These are phyloP conservation scores for Clavelina lepadiformis DNA, from an alignment of 23 tunicate genomes.

Conservation along the genomic window DNA sequence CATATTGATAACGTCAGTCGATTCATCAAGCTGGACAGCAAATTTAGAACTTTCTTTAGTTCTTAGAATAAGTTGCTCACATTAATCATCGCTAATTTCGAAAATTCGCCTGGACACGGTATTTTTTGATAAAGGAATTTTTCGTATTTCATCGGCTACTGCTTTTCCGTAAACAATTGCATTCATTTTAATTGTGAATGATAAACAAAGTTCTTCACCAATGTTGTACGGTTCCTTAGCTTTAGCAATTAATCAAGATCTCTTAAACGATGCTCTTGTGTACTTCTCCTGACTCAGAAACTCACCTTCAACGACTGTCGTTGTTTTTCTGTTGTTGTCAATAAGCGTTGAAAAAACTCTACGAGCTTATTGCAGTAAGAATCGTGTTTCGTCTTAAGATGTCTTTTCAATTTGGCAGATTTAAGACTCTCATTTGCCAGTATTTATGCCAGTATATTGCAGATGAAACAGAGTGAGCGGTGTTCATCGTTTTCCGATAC, in stretches of 20 bases:
- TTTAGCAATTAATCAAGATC: slow-evolving; percentile 45
- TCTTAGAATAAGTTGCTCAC: slow-evolving; percentile 56
- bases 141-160: slow-evolving; percentile 43
- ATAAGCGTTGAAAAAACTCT: slow-evolving; percentile 29
- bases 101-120: slow-evolving; percentile 44
- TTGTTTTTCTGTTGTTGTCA: slow-evolving; percentile 35
- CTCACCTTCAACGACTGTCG: slow-evolving; percentile 7
- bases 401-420: slow-evolving; percentile 51
- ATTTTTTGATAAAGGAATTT: slow-evolving; percentile 42
- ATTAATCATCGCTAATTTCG: slow-evolving; percentile 34
- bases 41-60: slow-evolving; percentile 40
- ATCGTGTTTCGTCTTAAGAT: slow-evolving; percentile 49
- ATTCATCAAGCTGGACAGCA: slow-evolving; percentile 50
- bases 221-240: slow-evolving; percentile 44
- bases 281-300: slow-evolving; percentile 22
- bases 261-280: slow-evolving; percentile 52
- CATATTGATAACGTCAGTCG: slow-evolving; percentile 26
- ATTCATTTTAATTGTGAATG: slow-evolving; percentile 25
- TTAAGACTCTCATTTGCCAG: slow-evolving; percentile 5
- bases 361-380: slow-evolving; percentile 38
- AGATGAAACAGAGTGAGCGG: slow-evolving; percentile 4
- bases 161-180: slow-evolving; percentile 32
- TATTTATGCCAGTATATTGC: slow-evolving; percentile 15
- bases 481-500: too few species aligned
- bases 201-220: too few species aligned